Conservation (phyloP, 2,888 invertebrate species). For the Heliconius hortense region DNA sequence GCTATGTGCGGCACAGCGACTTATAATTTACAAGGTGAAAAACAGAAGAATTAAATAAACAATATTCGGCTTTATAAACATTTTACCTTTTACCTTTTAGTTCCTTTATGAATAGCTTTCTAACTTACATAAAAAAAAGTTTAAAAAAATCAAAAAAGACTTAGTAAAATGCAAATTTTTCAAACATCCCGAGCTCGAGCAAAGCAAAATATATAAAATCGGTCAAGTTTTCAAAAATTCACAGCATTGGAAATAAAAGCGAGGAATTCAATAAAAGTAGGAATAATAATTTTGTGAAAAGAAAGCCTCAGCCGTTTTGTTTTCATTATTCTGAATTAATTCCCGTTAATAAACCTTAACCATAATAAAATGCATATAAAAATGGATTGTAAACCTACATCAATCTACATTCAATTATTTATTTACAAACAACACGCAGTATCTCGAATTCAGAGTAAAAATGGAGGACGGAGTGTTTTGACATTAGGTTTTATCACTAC, state of each 20-base stretch:
- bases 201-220: conserved; percentile 15
- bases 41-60: neutral
- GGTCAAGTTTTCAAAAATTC: conserved; percentile 14
- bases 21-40: neutral
- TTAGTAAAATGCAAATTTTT: neutral
- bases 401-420: too few species aligned
- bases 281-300: conserved; percentile 10
- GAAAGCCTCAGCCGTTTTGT: conserved; percentile 2
- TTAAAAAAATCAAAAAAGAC: neutral
- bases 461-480: too few species aligned
- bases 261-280: conserved; percentile 1
- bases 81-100: neutral
- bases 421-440: too few species aligned
- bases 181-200: neutral
- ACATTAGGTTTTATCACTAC: too few species aligned
- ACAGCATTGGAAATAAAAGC: conserved; percentile 6
- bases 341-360: neutral
- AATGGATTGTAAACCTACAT: too few species aligned
- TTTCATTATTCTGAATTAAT: neutral
- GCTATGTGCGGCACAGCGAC: neutral
- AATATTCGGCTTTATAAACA: neutral
- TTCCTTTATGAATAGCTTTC: neutral
- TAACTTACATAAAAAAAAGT: neutral
- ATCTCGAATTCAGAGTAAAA: too few species aligned
- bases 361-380: neutral